A percentile compares a stretch with the other conserved stretches of the same genome.
Conservation (phyloP, 2,888 invertebrate species). For the Beris morrisii region DNA sequence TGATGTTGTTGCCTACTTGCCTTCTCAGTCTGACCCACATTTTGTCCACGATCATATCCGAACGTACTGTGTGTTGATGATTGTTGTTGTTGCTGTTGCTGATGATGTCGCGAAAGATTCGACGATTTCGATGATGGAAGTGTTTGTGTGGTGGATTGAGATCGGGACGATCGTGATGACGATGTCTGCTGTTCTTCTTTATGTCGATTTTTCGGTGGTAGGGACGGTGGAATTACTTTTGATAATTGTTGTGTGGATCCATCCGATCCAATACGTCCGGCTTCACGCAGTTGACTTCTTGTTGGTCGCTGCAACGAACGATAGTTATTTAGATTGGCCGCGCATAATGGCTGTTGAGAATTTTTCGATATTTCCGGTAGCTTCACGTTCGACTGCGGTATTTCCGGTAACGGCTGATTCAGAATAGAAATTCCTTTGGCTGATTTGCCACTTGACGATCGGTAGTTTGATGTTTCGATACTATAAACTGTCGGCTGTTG, state of each 20-base stretch:
- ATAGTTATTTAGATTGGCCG: slow-evolving; percentile 60
- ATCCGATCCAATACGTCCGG: neutral
- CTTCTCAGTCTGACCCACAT: slow-evolving; percentile 44
- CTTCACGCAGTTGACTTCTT: slow-evolving; percentile 24
- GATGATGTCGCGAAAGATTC: slow-evolving; percentile 44
- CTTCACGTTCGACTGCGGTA: slow-evolving; percentile 46
- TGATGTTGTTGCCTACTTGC: slow-evolving; percentile 35
- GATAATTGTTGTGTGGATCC: slow-evolving; percentile 30
- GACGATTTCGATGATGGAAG: slow-evolving; percentile 52
- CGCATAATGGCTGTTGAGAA: slow-evolving; percentile 54
- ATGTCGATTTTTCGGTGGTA: slow-evolving; percentile 56
- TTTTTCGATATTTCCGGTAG: slow-evolving; percentile 48
- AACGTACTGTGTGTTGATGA: slow-evolving; percentile 47
- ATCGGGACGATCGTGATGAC: slow-evolving; percentile 42
- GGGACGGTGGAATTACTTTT: slow-evolving; percentile 49
- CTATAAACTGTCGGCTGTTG: slow-evolving; percentile 55
- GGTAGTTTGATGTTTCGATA: slow-evolving; percentile 51
- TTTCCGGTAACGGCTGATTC: slow-evolving; percentile 57
- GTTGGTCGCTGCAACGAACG: slow-evolving; percentile 63
- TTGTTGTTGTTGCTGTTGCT: slow-evolving; percentile 42
- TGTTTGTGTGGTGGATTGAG: slow-evolving; percentile 50
- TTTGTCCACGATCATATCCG: slow-evolving; percentile 48
- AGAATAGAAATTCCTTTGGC: slow-evolving; percentile 51
- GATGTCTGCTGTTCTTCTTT: slow-evolving; percentile 45
- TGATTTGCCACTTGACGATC: slow-evolving; percentile 41